A percentile compares a stretch with the other conserved stretches of the same genome.
These are phyloP conservation scores for Drosophila nr. fundita DNA, from an alignment of 2,888 invertebrate species.

Conservation along the genomic window DNA sequence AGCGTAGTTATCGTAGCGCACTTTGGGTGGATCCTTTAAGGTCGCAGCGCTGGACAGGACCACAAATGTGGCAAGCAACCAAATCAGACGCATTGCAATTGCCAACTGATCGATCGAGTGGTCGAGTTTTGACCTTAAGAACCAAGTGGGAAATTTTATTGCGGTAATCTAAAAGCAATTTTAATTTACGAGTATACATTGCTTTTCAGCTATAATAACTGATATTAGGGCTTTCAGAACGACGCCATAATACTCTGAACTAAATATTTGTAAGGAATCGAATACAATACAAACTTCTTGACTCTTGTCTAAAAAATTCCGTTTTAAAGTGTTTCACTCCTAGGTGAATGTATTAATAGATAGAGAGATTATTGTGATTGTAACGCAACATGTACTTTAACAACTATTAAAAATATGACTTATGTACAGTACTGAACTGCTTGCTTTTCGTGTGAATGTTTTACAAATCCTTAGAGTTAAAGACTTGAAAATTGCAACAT, in stretches of 20 bases:
- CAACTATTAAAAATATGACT: too few species aligned
- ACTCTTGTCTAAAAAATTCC: neutral
- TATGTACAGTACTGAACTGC: too few species aligned
- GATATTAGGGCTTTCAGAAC: slow-evolving; percentile 22
- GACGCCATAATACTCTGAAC: neutral
- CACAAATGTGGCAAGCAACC: slow-evolving; percentile 57
- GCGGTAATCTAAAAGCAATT: slow-evolving; percentile 29
- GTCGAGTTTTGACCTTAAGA: slow-evolving; percentile 14
- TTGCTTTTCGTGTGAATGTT: too few species aligned
- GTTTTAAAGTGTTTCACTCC: too few species aligned
- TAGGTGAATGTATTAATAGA: too few species aligned
- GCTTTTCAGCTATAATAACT: slow-evolving; percentile 25
- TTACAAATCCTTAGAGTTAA: too few species aligned
- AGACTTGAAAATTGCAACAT: too few species aligned
- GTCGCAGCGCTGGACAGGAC: slow-evolving; percentile 54
- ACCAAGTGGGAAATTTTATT: neutral
- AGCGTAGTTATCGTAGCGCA: slow-evolving; percentile 82
- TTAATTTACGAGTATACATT: slow-evolving; percentile 62
- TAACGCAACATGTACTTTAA: too few species aligned
- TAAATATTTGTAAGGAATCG: neutral
- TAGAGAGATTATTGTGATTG: too few species aligned
- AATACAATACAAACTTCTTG: neutral
- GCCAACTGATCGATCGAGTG: slow-evolving; percentile 33
- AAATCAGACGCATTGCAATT: slow-evolving; percentile 61
- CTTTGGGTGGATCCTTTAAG: slow-evolving; percentile 52